phyloP scores from a whole-genome alignment of 1,140 invertebrate species.

The Littorina saxatilis region DNA sequence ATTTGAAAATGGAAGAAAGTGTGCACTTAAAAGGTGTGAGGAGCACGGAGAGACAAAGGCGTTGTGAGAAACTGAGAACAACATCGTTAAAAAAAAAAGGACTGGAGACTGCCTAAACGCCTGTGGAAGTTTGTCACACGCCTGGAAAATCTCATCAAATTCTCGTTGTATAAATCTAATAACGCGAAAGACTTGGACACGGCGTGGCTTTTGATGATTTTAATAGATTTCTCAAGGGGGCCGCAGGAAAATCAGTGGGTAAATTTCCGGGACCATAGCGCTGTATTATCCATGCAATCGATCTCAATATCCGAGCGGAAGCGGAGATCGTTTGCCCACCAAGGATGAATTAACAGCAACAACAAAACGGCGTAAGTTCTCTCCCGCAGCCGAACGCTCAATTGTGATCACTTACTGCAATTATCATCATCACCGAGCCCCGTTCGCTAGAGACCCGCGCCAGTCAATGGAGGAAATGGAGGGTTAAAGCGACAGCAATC shows the following conservation, averaged over 20 bases:
- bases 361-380: not conserved
- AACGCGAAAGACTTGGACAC: not conserved
- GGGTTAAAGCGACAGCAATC: slow-evolving; percentile 33
- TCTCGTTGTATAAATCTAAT: not conserved
- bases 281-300: not conserved
- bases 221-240: not conserved
- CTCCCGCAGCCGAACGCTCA: not conserved
- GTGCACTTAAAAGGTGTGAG: no score
- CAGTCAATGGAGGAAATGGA: slow-evolving; percentile 8
- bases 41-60: no score
- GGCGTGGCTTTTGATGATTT: not conserved
- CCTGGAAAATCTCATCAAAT: not conserved
- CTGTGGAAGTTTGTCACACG: no score
- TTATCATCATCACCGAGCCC: slow-evolving; percentile 27
- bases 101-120: no score
- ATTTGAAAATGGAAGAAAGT: no score
- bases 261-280: slow-evolving; percentile 22
- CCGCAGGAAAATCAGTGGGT: not conserved
- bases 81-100: no score
- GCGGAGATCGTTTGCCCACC: slow-evolving; percentile 1
- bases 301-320: slow-evolving; percentile 32
- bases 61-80: no score
- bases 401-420: slow-evolving; percentile 27
- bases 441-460: not conserved
- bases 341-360: slow-evolving; percentile 13